phyloP scores from a whole-genome alignment of 2,888 invertebrate species.

The Sphaeridia pumilis region DNA sequence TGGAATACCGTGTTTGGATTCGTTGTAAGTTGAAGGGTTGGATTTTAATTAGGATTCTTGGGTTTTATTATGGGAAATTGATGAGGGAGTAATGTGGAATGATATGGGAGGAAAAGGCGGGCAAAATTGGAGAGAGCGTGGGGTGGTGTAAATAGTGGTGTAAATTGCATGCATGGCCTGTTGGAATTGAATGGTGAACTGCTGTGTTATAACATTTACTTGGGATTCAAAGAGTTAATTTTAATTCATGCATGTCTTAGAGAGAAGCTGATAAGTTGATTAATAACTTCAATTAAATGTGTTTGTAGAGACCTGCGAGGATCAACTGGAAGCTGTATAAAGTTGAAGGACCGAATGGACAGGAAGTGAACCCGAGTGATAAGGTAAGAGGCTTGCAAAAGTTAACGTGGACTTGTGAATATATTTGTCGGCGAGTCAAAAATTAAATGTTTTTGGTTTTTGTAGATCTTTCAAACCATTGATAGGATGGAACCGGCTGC shows the following conservation, averaged over 20 bases:
- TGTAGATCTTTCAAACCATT: neutral
- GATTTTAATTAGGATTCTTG: neutral
- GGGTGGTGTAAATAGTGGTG: neutral
- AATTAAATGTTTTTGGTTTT: no score
- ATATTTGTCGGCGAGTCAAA: no score
- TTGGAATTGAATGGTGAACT: no score
- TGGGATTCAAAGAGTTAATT: no score
- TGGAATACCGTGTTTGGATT: constrained; percentile 1
- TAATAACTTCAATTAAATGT: neutral
- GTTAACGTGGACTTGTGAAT: neutral
- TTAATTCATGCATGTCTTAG: neutral
- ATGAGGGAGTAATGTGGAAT: neutral
- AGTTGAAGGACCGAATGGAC: neutral
- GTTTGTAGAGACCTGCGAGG: neutral
- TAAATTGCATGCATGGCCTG: no score
- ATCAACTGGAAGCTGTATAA: neutral
- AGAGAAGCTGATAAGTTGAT: neutral
- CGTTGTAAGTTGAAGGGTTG: neutral
- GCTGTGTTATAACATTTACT: no score
- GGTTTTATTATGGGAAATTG: neutral
- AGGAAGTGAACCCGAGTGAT: neutral
- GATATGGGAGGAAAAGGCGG: neutral
- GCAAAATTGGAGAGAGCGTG: neutral
- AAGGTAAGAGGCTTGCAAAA: neutral
- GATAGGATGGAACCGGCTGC: neutral